Evolutionary conservation across 2,113 vertebrate species (phyloP), one percentile per base, ranked within the genome.

Genomic region (Grammomys surdaster): DNA sequence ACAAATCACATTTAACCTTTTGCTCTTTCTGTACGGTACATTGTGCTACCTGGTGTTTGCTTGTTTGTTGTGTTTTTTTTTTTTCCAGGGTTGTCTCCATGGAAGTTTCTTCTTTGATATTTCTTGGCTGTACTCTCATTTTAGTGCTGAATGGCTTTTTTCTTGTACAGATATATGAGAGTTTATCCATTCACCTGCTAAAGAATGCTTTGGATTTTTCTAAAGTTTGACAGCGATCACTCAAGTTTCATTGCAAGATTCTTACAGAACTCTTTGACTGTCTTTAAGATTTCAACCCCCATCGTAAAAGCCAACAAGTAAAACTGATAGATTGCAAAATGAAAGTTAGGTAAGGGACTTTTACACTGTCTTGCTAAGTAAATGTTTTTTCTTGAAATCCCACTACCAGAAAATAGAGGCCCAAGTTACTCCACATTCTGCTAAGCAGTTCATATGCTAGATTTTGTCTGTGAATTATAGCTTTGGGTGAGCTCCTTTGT

Each of bases 401-500:
- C 48, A n/a, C 0, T 1, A 60, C 14, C 19, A 80, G 3, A 46
- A 16, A 91, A 46, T 2, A 36, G 80, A 60, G 20, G 24, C 43
- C 58, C 7, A 0, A 13, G 0, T 20, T 51, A 12, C 9, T 78
- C 22, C 14, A 89, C 12, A 65, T 6, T 67, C 17, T 67, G 33
- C 5, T 13, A 56, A 56, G 24, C 3, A 43, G 69, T 63, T 76
- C 19, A 1, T 84, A 7, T 72, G 3, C 20, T 56, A 17, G 13
- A 67, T 24, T 65, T 94, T 67, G 70, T 43, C 24, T 28, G 58
- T 17, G 17, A 22, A 9, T 43, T 81, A n/a, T 3, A 26, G 56
- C 22, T 86, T 51, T 88, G 94, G 97, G 6, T 63, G 10, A 43
- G 20, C 43, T 58, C 51, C 73, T 63, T 73, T 95, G 43, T 85